Percentiles rank a stretch among this genome's conserved stretches.
Evolutionary conservation across 2,113 vertebrate genomes (phyloP).

Genomic region (Pteronura brasiliensis): DNA sequence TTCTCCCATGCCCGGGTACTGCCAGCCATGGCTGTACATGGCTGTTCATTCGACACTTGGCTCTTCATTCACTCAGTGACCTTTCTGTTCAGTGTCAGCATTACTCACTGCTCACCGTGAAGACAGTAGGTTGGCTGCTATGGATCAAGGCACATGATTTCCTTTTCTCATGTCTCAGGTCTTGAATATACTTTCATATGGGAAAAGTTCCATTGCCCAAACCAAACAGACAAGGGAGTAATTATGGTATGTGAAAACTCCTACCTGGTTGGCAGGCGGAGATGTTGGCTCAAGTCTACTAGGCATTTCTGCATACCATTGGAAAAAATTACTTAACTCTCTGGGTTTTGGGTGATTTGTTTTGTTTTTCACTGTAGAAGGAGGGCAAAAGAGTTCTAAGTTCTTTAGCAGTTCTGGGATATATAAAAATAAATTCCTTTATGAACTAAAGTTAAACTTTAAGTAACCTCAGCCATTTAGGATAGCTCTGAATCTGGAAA

Average conservation of each 20-base stretch:
- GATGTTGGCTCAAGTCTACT: neutral
- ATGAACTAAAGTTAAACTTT: neutral
- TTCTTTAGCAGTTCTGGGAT: neutral
- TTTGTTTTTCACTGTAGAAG: neutral
- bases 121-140: neutral
- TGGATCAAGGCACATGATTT: neutral
- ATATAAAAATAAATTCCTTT: neutral
- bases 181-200: neutral
- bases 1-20: no score
- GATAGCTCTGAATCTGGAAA: neutral
- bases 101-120: neutral
- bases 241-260: neutral
- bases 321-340: neutral
- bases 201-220: neutral
- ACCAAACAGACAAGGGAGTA: neutral
- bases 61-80: neutral
- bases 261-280: neutral
- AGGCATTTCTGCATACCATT: neutral
- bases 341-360: neutral
- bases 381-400: neutral
- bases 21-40: no score
- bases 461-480: neutral
- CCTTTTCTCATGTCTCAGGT: neutral
- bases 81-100: neutral
- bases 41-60: neutral